A percentile compares a stretch with the other conserved stretches of the same genome.
These are phyloP conservation scores for Rhamnusium bicolor DNA, from an alignment of 2,888 invertebrate species.

Conservation along the genomic window DNA sequence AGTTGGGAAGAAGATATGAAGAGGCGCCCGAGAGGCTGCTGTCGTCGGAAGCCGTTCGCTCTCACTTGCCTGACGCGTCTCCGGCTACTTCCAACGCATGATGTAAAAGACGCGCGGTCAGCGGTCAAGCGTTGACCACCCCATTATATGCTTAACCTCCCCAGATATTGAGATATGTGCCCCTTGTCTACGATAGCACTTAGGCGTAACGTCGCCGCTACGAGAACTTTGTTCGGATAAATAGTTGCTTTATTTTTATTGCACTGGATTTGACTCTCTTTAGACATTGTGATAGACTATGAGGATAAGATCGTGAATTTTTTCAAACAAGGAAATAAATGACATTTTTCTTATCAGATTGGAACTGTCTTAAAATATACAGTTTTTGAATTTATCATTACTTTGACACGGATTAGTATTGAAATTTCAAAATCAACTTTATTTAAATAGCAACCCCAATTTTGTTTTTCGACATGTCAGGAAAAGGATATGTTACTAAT, in stretches of 20 bases:
- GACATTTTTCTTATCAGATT: background rate
- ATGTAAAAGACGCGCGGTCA: conserved; percentile 58
- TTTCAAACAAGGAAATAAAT: background rate
- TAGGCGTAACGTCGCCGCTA: conserved; percentile 57
- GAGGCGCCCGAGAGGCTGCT: conserved; percentile 75
- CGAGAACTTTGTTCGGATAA: conserved; percentile 52
- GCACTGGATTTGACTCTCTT: background rate
- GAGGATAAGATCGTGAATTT: background rate
- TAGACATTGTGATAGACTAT: background rate
- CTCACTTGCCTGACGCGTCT: conserved; percentile 58
- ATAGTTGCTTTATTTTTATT: conserved; percentile 16
- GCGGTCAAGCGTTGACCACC: conserved; percentile 59
- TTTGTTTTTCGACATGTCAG: too few species aligned
- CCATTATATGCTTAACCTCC: conserved; percentile 57
- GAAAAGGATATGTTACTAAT: too few species aligned
- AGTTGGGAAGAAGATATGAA: conserved; percentile 49
- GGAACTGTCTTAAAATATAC: too few species aligned
- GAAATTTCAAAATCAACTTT: too few species aligned
- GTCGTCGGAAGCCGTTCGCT: conserved; percentile 52
- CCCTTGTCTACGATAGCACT: conserved; percentile 53
- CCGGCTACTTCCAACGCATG: conserved; percentile 56
- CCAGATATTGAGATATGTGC: conserved; percentile 34
- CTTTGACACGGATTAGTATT: too few species aligned
- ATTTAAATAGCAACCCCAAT: too few species aligned
- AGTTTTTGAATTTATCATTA: too few species aligned